These are phyloP conservation scores for Lepidostoma basale DNA, from an alignment of 1,140 invertebrate genomes.

Conservation along the genomic window DNA sequence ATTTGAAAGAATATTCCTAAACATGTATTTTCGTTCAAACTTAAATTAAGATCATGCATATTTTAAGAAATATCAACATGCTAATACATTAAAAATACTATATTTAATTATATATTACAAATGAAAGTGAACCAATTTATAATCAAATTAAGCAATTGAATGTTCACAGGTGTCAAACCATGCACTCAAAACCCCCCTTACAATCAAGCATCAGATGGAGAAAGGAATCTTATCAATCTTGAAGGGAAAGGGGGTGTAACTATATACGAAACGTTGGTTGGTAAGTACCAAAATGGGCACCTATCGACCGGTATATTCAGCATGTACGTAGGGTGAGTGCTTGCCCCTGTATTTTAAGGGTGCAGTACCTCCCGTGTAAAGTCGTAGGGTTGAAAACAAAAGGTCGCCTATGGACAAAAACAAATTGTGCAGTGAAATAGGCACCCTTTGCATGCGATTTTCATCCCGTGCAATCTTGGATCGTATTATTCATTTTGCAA, in stretches of 20 bases:
- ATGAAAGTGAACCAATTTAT: not conserved
- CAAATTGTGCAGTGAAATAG: slow-evolving; percentile 7
- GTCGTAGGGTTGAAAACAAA: slow-evolving; percentile 3
- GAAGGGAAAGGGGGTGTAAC: not conserved
- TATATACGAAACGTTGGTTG: not conserved
- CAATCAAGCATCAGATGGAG: not conserved
- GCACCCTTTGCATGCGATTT: not conserved
- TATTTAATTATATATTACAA: not conserved
- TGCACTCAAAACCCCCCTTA: too few relatives aligned
- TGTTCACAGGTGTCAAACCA: too few relatives aligned
- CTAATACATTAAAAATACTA: not conserved
- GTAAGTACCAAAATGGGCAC: not conserved
- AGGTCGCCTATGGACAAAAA: slow-evolving; percentile 8
- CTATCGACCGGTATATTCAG: too few relatives aligned
- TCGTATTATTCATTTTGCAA: slow-evolving; percentile 18
- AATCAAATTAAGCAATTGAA: too few relatives aligned
- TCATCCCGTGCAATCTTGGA: not conserved
- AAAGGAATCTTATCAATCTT: slow-evolving; percentile 4
- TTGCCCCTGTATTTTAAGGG: not conserved
- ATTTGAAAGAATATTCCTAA: too few relatives aligned
- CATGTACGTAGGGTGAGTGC: not conserved
- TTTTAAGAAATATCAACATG: too few relatives aligned
- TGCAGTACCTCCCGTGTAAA: not conserved
- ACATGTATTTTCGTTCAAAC: too few relatives aligned
- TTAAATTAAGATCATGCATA: too few relatives aligned